These are phyloP conservation scores for Zaprionus gabonicus DNA, from an alignment of 1,140 invertebrate genomes.

Conservation along the genomic window DNA sequence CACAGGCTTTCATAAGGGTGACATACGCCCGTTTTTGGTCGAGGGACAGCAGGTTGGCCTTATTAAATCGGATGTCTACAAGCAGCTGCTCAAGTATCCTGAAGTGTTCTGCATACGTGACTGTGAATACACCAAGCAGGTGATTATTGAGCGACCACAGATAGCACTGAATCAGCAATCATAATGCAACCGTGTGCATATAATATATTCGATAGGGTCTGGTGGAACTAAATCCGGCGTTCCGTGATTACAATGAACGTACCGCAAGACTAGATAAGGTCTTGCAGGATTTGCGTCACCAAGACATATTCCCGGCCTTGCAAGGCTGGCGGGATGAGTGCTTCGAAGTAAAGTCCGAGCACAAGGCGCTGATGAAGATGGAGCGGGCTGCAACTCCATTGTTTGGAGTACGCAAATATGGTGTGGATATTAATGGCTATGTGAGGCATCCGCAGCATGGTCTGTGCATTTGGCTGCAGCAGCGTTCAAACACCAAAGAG, in stretches of 20 bases:
- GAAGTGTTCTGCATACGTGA: conserved; percentile 88
- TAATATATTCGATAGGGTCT: conserved; percentile 59
- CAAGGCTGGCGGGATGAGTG: conserved; percentile 97
- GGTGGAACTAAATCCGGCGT: conserved; percentile 93
- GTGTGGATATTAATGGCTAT: conserved; percentile 97
- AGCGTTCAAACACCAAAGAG: conserved; percentile 94
- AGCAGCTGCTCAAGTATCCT: conserved; percentile 91
- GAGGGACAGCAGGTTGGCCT: conserved; percentile 95
- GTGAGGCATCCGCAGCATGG: conserved; percentile 92
- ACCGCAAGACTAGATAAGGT: conserved; percentile 92
- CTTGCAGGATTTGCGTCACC: conserved; percentile 89
- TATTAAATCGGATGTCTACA: conserved; percentile 91
- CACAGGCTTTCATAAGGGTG: conserved; percentile 89
- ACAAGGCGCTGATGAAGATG: conserved; percentile 92
- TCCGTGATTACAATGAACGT: conserved; percentile 92
- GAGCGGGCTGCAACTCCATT: conserved; percentile 95
- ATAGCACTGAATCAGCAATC: neutral
- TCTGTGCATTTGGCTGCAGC: conserved; percentile 96
- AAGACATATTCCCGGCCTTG: conserved; percentile 88
- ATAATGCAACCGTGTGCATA: neutral
- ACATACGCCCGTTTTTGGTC: conserved; percentile 94
- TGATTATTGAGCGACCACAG: conserved; percentile 28
- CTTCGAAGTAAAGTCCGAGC: conserved; percentile 92
- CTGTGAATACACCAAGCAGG: conserved; percentile 79
- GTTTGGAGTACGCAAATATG: conserved; percentile 97